A percentile compares a stretch with the other conserved stretches of the same genome.
Conservation (phyloP, 2,113 vertebrate species). For the Lutjanus erythropterus region DNA sequence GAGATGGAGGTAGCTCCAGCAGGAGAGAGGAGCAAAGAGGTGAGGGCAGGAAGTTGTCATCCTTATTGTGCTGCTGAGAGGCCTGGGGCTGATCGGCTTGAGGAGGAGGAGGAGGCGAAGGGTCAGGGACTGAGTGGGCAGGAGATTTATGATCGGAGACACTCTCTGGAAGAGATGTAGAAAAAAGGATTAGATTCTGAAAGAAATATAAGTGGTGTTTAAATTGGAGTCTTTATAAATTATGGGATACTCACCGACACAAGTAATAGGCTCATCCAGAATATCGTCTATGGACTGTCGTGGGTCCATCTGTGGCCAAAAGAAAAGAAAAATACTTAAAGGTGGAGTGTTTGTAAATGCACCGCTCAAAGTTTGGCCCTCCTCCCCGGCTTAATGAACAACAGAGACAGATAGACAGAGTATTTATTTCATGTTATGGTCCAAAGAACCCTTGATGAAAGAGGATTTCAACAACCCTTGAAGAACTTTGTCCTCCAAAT, state of each 20-base stretch:
- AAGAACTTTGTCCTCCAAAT: no score
- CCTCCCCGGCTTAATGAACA: no score
- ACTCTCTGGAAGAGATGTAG: constrained; percentile 69
- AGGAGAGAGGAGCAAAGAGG: constrained; percentile 88
- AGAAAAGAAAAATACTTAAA: constrained; percentile 23
- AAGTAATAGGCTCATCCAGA: constrained; percentile 85
- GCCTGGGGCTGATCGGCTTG: constrained; percentile 69
- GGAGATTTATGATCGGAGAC: constrained; percentile 81
- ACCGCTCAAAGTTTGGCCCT: no score
- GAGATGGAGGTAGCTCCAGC: constrained; percentile 86
- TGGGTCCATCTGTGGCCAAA: constrained; percentile 86
- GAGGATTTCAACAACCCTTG: no score
- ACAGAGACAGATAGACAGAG: no score
- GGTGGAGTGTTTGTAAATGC: no score
- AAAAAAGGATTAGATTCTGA: constrained; percentile 31
- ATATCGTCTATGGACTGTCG: constrained; percentile 91
- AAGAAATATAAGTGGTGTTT: constrained; percentile 20
- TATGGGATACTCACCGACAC: constrained; percentile 80
- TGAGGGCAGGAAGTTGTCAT: constrained; percentile 82
- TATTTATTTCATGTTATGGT: no score
- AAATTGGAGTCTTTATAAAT: constrained; percentile 18
- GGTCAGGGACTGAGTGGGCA: constrained; percentile 35
- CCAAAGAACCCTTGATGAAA: no score
- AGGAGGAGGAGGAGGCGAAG: constrained; percentile 62
- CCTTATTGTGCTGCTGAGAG: constrained; percentile 67